Evolutionary conservation across 2,797 vertebrate species (phyloP).

Genomic region (Sebastes glaucus): DNA sequence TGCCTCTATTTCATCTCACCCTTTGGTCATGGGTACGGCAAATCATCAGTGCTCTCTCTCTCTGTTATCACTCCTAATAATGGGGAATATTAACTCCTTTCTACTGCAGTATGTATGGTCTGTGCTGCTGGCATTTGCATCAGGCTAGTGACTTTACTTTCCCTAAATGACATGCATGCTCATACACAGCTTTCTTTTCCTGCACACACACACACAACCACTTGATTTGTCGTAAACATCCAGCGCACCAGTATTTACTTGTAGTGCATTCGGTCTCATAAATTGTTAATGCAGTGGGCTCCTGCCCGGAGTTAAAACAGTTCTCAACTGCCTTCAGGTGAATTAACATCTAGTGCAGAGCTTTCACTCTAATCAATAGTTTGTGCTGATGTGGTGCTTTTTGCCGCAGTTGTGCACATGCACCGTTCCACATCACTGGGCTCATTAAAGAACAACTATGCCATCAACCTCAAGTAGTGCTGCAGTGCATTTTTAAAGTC

Average conservation of each 20-base stretch:
- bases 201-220: not conserved
- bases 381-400: constrained; percentile 46
- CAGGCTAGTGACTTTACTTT: not conserved
- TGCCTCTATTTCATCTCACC: constrained; percentile 98
- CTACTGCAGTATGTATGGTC: not conserved
- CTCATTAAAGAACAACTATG: constrained; percentile 20
- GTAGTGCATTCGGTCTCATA: constrained; percentile 5
- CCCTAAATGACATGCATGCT: not conserved
- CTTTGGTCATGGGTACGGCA: constrained; percentile 91
- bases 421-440: constrained; percentile 28
- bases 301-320: constrained; percentile 25
- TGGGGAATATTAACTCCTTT: not conserved
- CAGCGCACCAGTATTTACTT: not conserved
- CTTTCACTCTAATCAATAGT: constrained; percentile 39
- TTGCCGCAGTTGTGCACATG: constrained; percentile 13
- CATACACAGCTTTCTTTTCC: not conserved
- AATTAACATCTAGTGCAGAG: constrained; percentile 40
- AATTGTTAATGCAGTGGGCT: constrained; percentile 45
- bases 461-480: constrained; percentile 4
- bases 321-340: constrained; percentile 39
- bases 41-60: not conserved
- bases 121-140: not conserved
- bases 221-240: not conserved
- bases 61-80: not conserved
- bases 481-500: constrained; percentile 22